Percentiles rank a stretch among this genome's conserved stretches.
These are phyloP conservation scores for Sebastes glaucus DNA, from an alignment of 2,797 vertebrate species.

Conservation along the genomic window DNA sequence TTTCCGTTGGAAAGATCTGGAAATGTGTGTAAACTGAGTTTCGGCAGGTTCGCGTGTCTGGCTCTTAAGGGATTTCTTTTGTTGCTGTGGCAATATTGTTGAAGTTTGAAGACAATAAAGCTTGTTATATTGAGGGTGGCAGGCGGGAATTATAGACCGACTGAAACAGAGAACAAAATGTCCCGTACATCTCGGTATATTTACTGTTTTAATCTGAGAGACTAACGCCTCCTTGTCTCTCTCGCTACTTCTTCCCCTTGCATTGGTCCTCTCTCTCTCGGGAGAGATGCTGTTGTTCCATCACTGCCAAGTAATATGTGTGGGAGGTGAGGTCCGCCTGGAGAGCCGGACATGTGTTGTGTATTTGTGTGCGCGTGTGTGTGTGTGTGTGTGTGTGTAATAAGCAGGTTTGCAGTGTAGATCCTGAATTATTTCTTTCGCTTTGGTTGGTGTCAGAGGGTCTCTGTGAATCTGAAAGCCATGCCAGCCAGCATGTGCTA, in stretches of 20 bases:
- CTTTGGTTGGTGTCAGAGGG: slow-evolving; percentile 2
- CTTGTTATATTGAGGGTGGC: slow-evolving; percentile 17
- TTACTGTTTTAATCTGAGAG: slow-evolving; percentile 74
- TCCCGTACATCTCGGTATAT: slow-evolving; percentile 63
- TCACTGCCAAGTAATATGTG: slow-evolving; percentile 69
- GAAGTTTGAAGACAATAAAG: slow-evolving; percentile 46
- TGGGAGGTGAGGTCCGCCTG: slow-evolving; percentile 58
- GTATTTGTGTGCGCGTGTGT: background rate
- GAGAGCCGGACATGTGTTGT: slow-evolving; percentile 18
- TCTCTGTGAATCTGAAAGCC: slow-evolving; percentile 3
- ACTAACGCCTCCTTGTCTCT: slow-evolving; percentile 62
- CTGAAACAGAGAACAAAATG: slow-evolving; percentile 46
- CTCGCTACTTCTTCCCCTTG: slow-evolving; percentile 32
- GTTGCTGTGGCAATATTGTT: slow-evolving; percentile 29
- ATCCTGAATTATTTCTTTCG: slow-evolving; percentile 16
- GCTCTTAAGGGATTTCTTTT: slow-evolving; percentile 14
- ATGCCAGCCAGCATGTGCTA: background rate
- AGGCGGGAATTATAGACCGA: slow-evolving; percentile 39
- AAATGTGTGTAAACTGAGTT: background rate
- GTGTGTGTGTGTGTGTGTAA: slow-evolving; percentile 9
- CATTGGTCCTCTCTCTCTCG: slow-evolving; percentile 40
- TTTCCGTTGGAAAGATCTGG: background rate
- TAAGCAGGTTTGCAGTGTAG: slow-evolving; percentile 21
- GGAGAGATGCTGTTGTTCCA: slow-evolving; percentile 62
- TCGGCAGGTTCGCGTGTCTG: background rate